These are phyloP conservation scores for Lytechinus variegatus DNA, from an alignment of 35 echinoderm and acorn worm genomes.

Conservation along the genomic window DNA sequence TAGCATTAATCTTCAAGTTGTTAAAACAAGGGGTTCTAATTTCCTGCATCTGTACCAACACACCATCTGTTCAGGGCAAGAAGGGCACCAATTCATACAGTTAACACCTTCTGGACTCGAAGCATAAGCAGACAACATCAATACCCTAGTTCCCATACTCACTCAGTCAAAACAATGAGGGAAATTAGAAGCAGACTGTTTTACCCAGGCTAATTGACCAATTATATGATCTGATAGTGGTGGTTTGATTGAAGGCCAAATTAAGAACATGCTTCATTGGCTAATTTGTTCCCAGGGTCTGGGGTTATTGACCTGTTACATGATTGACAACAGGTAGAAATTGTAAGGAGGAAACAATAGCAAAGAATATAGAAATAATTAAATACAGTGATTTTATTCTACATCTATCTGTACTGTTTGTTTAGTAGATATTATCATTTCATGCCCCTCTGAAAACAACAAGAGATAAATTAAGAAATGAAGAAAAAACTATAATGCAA, in stretches of 20 bases:
- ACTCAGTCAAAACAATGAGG: background rate
- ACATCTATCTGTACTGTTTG: too few relatives aligned
- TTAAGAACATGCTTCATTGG: constrained; percentile 2
- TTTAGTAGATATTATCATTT: too few relatives aligned
- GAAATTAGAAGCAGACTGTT: background rate
- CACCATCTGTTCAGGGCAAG: background rate
- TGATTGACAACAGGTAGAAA: background rate
- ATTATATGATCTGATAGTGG: background rate
- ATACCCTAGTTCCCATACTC: background rate
- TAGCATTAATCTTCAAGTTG: background rate
- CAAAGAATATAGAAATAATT: background rate
- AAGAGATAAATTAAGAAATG: background rate
- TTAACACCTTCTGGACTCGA: too few relatives aligned
- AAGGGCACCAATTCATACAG: too few relatives aligned
- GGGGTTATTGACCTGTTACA: background rate
- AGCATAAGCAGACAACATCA: background rate
- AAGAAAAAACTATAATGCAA: background rate
- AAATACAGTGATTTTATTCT: too few relatives aligned
- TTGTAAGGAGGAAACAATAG: background rate
- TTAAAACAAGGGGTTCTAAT: background rate
- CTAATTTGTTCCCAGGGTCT: constrained; percentile 17
- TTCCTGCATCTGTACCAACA: background rate
- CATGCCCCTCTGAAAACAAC: background rate
- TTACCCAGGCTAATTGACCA: background rate
- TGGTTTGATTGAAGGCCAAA: background rate